Conservation (phyloP, 2,888 invertebrate species). For the Chouioia cunea region DNA sequence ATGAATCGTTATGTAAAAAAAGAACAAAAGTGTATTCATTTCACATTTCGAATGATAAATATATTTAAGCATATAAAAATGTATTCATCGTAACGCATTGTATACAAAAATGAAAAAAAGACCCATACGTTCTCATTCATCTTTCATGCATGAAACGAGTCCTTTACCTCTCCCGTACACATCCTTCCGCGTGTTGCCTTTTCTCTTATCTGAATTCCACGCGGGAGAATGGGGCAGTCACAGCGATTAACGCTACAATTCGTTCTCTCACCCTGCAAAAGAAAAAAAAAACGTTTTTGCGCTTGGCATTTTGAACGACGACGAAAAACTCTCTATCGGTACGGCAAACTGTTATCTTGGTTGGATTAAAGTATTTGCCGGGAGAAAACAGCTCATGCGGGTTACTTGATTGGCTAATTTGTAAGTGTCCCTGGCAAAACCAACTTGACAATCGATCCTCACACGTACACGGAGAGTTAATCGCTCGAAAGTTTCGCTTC, state of each 20-base stretch:
- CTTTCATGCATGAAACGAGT: no score
- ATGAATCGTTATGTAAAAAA: no score
- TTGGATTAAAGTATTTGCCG: constrained; percentile 68
- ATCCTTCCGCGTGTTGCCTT: neutral
- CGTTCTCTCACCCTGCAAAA: constrained; percentile 32
- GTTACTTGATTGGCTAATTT: constrained; percentile 69
- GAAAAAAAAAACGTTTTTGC: constrained; percentile 49
- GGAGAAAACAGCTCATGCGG: constrained; percentile 56
- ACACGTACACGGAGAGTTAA: neutral
- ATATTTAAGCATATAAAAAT: no score
- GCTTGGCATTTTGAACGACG: constrained; percentile 46
- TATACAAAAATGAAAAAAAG: no score
- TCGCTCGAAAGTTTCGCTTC: neutral
- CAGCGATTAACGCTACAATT: constrained; percentile 48
- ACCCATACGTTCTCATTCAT: no score
- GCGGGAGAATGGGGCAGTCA: neutral
- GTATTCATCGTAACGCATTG: no score
- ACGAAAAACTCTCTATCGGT: constrained; percentile 59
- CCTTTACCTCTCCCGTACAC: no score
- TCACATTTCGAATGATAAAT: no score
- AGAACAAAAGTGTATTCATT: no score
- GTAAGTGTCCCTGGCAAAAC: constrained; percentile 65
- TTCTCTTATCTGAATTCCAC: constrained; percentile 17
- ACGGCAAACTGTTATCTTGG: constrained; percentile 67
- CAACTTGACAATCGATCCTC: constrained; percentile 64